phyloP scores from a whole-genome alignment of 2,113 vertebrate genomes.

The pig (Sus scrofa) region DNA sequence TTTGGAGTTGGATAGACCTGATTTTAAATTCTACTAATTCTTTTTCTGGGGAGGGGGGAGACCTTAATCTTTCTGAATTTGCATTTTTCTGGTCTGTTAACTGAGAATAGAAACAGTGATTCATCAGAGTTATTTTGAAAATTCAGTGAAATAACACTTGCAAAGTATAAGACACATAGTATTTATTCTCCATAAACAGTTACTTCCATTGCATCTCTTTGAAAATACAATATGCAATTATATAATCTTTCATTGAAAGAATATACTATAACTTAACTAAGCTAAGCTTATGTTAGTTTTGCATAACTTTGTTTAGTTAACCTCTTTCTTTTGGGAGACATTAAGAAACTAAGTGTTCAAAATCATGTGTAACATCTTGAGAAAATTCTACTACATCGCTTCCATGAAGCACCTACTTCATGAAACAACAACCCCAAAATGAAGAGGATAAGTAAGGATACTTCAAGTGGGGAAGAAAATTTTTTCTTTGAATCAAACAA shows the following conservation, averaged over 20 bases:
- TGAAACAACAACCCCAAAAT: not conserved
- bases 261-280: not conserved
- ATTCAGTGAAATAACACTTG: not conserved
- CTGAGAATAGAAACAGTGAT: not conserved
- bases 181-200: not conserved
- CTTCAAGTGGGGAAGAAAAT: not conserved
- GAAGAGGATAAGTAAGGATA: not conserved
- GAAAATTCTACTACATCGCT: not conserved
- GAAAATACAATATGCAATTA: not conserved
- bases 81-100: not conserved
- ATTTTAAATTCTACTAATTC: not conserved
- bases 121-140: not conserved
- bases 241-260: conserved; percentile 8
- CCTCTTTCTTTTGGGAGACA: not conserved
- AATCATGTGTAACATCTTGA: not conserved
- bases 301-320: not conserved
- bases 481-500: not conserved
- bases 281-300: not conserved
- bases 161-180: not conserved
- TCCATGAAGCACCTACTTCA: not conserved
- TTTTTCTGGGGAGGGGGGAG: not conserved
- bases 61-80: conserved; percentile 14
- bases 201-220: not conserved
- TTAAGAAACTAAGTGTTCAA: not conserved
- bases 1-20: not conserved